Evolutionary conservation across 2,888 invertebrate genomes (phyloP).

Genomic region (Listrodromus nycthemerus): DNA sequence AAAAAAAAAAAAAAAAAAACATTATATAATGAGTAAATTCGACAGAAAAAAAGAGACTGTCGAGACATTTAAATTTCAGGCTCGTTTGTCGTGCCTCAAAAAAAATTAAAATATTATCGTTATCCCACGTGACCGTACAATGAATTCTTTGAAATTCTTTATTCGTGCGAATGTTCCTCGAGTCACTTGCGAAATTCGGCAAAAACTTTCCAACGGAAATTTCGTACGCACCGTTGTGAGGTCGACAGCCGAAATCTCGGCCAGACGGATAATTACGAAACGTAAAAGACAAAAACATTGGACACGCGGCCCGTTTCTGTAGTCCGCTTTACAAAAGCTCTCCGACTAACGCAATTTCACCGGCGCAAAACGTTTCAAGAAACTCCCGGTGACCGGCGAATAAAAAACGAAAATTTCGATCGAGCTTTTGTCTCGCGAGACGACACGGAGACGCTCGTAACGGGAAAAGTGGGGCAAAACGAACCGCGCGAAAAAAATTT

Average conservation of each 20-base stretch:
- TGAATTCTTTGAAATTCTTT: neutral
- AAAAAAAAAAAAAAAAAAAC: too few relatives aligned
- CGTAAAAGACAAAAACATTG: constrained; percentile 6
- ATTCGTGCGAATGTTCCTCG: neutral
- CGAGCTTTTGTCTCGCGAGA: too few relatives aligned
- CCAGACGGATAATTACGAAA: constrained; percentile 44
- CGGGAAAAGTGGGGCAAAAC: too few relatives aligned
- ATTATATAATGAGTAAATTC: neutral
- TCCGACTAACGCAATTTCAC: constrained; percentile 3
- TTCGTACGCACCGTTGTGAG: constrained; percentile 12
- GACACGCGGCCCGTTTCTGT: neutral
- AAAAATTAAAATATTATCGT: constrained; percentile 7
- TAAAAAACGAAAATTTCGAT: neutral
- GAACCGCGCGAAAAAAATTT: too few relatives aligned
- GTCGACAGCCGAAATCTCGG: constrained; percentile 52
- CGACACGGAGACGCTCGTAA: too few relatives aligned
- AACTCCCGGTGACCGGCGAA: neutral
- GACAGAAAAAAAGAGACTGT: neutral
- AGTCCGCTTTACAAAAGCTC: neutral
- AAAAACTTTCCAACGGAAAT: constrained; percentile 44
- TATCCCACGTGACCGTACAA: constrained; percentile 5
- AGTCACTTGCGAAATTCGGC: constrained; percentile 34
- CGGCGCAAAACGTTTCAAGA: constrained; percentile 27
- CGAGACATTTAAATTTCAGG: constrained; percentile 30
- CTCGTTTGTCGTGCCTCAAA: neutral